A percentile compares a stretch with the other conserved stretches of the same genome.
Evolutionary conservation across 2,888 invertebrate genomes (phyloP).

Genomic region (Macrostomum cliftonense): DNA sequence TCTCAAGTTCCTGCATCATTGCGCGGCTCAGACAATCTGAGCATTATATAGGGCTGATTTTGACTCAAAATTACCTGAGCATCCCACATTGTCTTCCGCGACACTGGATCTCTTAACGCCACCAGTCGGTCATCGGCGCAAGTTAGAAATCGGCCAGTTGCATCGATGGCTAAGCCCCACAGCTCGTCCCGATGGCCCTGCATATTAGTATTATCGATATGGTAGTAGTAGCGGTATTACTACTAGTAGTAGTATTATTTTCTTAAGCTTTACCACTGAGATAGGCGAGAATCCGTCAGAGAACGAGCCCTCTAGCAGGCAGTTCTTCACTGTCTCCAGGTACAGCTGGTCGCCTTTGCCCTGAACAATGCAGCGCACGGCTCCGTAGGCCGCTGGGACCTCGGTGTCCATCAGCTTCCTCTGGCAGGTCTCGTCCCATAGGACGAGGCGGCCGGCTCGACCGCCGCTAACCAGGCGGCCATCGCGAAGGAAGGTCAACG

Average conservation of each 20-base stretch:
- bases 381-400: background rate
- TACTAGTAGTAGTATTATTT: background rate
- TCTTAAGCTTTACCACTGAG: slow-evolving; percentile 17
- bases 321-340: slow-evolving; percentile 58
- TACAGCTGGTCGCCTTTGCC: slow-evolving; percentile 52
- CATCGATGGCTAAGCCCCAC: slow-evolving; percentile 67
- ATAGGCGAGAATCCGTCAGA: slow-evolving; percentile 34
- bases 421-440: slow-evolving; percentile 43
- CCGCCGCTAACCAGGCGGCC: slow-evolving; percentile 65
- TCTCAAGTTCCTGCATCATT: too few relatives aligned
- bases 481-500: slow-evolving; percentile 59
- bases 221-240: background rate
- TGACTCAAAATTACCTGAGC: slow-evolving; percentile 50
- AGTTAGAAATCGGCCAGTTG: slow-evolving; percentile 62
- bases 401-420: slow-evolving; percentile 33
- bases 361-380: slow-evolving; percentile 2
- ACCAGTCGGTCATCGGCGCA: slow-evolving; percentile 41
- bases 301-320: slow-evolving; percentile 38
- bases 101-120: slow-evolving; percentile 64
- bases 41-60: too few relatives aligned
- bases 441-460: slow-evolving; percentile 60
- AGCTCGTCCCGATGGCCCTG: slow-evolving; percentile 68
- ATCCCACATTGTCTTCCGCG: slow-evolving; percentile 69
- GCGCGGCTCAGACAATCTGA: too few relatives aligned
- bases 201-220: background rate